These are phyloP conservation scores for Neogobius melanostomus DNA, from an alignment of 2,113 vertebrate genomes.

Conservation along the genomic window DNA sequence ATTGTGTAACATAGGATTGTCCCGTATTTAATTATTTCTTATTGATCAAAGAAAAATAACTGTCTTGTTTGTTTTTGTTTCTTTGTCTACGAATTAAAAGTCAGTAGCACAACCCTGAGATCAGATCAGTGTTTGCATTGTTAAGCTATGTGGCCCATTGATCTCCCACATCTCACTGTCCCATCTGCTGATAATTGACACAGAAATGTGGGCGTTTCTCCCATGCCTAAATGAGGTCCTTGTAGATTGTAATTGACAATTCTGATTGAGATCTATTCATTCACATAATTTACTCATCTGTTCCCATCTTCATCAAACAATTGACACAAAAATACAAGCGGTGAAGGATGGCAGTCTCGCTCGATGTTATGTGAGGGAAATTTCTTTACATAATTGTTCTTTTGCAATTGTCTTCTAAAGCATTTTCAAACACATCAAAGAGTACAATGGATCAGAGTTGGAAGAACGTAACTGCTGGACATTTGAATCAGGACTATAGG, in stretches of 20 bases:
- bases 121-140: too few species aligned
- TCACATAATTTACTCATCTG: conserved; percentile 37
- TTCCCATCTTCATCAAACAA: conserved; percentile 44
- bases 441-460: neutral
- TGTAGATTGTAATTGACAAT: conserved; percentile 41
- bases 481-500: too few species aligned
- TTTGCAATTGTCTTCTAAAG: neutral
- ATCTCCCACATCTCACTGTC: neutral
- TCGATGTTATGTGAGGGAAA: neutral
- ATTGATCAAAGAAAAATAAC: too few species aligned
- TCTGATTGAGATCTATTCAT: conserved; percentile 55
- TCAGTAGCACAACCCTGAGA: too few species aligned
- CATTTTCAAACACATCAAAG: conserved; percentile 10
- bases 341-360: neutral
- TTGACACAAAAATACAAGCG: conserved; percentile 18
- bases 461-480: neutral
- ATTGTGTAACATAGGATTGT: too few species aligned
- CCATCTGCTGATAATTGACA: conserved; percentile 3
- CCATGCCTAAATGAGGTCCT: conserved; percentile 20
- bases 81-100: too few species aligned
- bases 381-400: conserved; percentile 1
- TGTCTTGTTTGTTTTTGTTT: too few species aligned
- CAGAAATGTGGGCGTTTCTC: neutral
- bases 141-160: too few species aligned
- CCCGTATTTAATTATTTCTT: too few species aligned